Conservation (phyloP, 2,797 vertebrate species). For the Diplodus sargus region DNA sequence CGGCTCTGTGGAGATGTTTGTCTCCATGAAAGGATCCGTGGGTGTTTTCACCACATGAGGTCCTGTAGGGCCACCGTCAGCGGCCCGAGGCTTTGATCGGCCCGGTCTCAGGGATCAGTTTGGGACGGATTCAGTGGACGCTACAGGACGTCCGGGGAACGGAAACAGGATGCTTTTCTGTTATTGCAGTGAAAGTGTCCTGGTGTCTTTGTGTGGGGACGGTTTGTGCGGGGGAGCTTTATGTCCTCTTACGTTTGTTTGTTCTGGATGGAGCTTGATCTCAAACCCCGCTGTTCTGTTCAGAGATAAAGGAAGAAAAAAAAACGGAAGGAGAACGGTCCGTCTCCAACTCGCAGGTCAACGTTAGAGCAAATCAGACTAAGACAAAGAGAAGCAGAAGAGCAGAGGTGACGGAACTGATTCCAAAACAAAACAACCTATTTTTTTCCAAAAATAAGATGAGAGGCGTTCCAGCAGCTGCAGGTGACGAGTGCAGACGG, state of each 20-base stretch:
- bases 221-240: conserved; percentile 1
- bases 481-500: background rate
- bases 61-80: conserved; percentile 20
- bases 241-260: background rate
- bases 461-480: background rate
- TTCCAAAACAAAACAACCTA: background rate
- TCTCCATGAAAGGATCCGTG: conserved; percentile 30
- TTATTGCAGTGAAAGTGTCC: background rate
- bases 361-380: conserved; percentile 12
- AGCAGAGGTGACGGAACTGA: background rate
- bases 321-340: conserved; percentile 23
- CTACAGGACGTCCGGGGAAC: background rate
- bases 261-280: background rate
- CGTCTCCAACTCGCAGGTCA: conserved; percentile 13
- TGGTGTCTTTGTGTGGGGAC: background rate
- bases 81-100: conserved; percentile 38
- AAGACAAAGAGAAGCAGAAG: background rate
- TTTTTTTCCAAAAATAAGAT: conserved; percentile 1
- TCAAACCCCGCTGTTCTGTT: background rate
- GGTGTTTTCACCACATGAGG: conserved; percentile 25
- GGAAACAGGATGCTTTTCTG: background rate
- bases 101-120: conserved; percentile 7
- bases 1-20: conserved; percentile 25
- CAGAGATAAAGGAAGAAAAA: background rate
- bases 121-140: background rate